phyloP scores from a whole-genome alignment of 2,113 vertebrate species.

The Nerophis lumbriciformis region DNA sequence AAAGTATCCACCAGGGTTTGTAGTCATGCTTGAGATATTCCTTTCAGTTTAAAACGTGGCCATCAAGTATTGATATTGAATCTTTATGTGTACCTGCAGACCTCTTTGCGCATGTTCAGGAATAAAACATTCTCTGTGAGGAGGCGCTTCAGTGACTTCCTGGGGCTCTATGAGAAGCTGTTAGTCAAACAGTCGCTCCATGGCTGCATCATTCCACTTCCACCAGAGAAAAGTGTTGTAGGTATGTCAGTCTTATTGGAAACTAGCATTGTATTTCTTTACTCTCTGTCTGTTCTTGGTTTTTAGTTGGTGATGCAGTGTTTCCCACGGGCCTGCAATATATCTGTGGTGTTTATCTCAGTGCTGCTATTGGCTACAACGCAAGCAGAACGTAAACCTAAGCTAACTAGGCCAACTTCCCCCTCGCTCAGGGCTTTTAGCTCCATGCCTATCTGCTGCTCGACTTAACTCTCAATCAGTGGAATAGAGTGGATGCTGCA shows the following conservation, averaged over 20 bases:
- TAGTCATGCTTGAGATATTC: background rate
- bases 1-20: conserved; percentile 91
- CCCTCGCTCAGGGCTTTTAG: too few species aligned
- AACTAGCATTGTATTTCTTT: too few species aligned
- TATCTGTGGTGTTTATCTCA: too few species aligned
- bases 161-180: conserved; percentile 92
- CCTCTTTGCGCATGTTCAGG: conserved; percentile 85
- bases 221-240: conserved; percentile 93
- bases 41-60: background rate
- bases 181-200: conserved; percentile 86
- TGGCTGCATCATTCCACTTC: conserved; percentile 87
- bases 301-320: too few species aligned
- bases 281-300: too few species aligned
- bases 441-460: too few species aligned
- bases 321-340: too few species aligned
- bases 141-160: conserved; percentile 94
- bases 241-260: conserved; percentile 62
- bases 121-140: conserved; percentile 85
- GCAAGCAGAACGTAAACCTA: too few species aligned
- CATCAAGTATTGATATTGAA: background rate
- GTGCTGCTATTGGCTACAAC: too few species aligned
- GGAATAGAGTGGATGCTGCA: too few species aligned
- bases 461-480: too few species aligned
- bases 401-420: too few species aligned
- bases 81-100: conserved; percentile 63